Evolutionary conservation across 2,888 invertebrate genomes (phyloP).

Genomic region (Folsomia candida): DNA sequence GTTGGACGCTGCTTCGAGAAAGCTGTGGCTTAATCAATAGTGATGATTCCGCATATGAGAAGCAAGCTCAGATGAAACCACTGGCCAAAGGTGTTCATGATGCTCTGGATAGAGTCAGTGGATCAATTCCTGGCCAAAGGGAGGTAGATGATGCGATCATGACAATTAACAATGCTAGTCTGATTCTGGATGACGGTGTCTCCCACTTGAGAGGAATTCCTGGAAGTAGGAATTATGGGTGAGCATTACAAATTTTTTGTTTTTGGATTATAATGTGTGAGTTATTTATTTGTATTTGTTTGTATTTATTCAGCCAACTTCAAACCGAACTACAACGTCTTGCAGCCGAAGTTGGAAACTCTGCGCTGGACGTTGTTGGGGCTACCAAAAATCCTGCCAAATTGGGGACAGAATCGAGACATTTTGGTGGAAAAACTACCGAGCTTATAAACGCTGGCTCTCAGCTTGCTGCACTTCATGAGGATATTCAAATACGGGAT

Average conservation of each 20-base stretch:
- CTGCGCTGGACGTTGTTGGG: conserved; percentile 55
- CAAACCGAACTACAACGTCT: conserved; percentile 83
- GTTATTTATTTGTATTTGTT: neutral
- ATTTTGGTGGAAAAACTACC: conserved; percentile 63
- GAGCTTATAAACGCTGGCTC: conserved; percentile 44
- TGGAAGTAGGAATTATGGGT: conserved; percentile 46
- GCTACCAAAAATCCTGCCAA: conserved; percentile 63
- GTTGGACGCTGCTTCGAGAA: conserved; percentile 74
- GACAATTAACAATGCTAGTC: conserved; percentile 68
- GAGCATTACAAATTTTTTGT: conserved; percentile 13
- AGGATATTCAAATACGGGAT: conserved; percentile 71
- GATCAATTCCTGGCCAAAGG: conserved; percentile 86
- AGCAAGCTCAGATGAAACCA: conserved; percentile 62
- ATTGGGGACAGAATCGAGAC: conserved; percentile 71
- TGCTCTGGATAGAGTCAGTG: conserved; percentile 66
- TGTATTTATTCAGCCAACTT: conserved; percentile 60
- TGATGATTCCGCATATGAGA: conserved; percentile 63
- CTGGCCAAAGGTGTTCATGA: conserved; percentile 68
- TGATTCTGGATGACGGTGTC: conserved; percentile 62
- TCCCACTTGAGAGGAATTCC: conserved; percentile 24
- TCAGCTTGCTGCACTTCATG: conserved; percentile 46
- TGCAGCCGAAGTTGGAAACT: conserved; percentile 76
- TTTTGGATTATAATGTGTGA: neutral
- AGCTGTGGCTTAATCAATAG: conserved; percentile 72
- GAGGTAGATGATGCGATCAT: conserved; percentile 88